Evolutionary conservation across 1,140 invertebrate genomes (phyloP).

Genomic region (Bombus haemorrhoidalis): DNA sequence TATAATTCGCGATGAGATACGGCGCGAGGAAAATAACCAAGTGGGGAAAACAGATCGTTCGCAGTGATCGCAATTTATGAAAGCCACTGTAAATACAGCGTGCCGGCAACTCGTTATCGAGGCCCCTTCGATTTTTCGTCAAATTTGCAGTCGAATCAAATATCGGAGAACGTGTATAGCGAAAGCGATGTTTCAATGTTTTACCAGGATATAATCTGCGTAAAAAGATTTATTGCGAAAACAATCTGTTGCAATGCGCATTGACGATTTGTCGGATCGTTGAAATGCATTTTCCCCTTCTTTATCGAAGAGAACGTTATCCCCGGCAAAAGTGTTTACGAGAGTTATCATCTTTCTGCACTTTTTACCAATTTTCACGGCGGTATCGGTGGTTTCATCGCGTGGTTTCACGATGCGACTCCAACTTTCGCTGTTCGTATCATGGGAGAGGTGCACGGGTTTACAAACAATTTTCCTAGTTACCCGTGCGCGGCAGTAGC

Average conservation of each 20-base stretch:
- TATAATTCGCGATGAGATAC: constrained; percentile 16
- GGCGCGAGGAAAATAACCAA: neutral
- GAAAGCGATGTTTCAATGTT: neutral
- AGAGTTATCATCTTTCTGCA: neutral
- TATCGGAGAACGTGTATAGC: neutral
- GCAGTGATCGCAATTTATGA: constrained; percentile 1
- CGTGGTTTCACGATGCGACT: no score
- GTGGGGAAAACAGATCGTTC: neutral
- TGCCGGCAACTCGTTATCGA: neutral
- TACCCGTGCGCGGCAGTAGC: constrained; percentile 17
- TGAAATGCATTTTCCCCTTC: neutral
- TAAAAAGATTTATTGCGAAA: neutral
- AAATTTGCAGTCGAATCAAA: neutral
- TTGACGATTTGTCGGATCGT: neutral
- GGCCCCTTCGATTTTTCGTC: neutral
- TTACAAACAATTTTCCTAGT: neutral
- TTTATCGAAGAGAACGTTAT: neutral
- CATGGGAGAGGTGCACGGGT: neutral
- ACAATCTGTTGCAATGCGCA: neutral
- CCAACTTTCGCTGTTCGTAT: neutral
- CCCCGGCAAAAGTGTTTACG: neutral
- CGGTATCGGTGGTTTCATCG: neutral
- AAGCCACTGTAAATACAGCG: neutral
- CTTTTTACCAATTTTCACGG: neutral
- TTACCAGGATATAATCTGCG: neutral